Evolutionary conservation across 2,113 vertebrate genomes (phyloP).

Genomic region (Lepus americanus): DNA sequence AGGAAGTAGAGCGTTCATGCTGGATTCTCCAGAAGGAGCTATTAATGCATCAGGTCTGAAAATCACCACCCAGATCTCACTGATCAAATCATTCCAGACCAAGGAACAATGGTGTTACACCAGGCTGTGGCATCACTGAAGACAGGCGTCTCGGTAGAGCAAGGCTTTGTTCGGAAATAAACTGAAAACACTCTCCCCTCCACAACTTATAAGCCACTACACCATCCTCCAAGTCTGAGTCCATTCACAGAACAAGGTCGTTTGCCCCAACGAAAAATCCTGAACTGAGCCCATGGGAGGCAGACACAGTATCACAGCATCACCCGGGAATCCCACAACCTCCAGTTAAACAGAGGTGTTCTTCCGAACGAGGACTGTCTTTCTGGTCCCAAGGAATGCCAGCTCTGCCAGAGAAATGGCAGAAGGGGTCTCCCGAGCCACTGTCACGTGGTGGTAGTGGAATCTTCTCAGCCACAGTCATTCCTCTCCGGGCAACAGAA

Average conservation of each 20-base stretch:
- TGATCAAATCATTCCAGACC: not conserved
- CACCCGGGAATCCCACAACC: not conserved
- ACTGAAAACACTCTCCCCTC: not conserved
- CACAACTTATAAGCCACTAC: not conserved
- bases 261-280: not conserved
- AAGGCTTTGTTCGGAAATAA: constrained; percentile 14
- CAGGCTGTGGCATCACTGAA: not conserved
- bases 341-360: not conserved
- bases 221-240: not conserved
- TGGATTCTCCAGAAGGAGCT: not conserved
- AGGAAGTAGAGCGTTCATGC: not conserved
- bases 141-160: not conserved
- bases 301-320: not conserved
- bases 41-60: not conserved
- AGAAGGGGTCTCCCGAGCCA: not conserved
- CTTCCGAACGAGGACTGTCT: not conserved
- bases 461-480: not conserved
- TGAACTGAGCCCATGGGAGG: not conserved
- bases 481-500: not conserved
- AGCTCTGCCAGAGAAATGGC: not conserved
- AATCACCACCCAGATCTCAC: not conserved
- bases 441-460: not conserved
- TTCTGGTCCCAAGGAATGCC: not conserved
- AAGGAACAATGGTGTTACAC: not conserved
- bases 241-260: not conserved